Percentiles rank a stretch among this genome's conserved stretches.
Conservation (phyloP, 2,797 vertebrate genomes). For the Tragelaphus oryx region DNA sequence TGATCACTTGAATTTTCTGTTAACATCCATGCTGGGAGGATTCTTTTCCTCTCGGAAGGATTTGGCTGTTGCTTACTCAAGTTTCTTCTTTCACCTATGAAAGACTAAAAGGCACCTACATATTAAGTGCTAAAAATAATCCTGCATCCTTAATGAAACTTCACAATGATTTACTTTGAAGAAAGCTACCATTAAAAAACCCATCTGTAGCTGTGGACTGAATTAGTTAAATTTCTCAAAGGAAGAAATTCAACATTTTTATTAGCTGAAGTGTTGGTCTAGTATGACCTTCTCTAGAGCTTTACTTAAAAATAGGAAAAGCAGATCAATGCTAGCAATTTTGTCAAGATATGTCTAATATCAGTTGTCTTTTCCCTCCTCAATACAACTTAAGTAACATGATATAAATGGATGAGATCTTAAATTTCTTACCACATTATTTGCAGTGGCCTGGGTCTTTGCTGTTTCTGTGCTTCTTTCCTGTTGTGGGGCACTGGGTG, state of each 20-base stretch:
- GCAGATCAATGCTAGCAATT: neutral
- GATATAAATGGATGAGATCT: neutral
- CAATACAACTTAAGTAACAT: neutral
- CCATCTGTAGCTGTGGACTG: neutral
- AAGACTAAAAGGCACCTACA: slow-evolving; percentile 71
- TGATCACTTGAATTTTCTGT: slow-evolving; percentile 60
- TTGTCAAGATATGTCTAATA: neutral
- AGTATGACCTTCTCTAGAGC: neutral
- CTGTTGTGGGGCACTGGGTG: neutral
- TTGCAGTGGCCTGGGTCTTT: neutral
- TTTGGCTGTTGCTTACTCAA: slow-evolving; percentile 29
- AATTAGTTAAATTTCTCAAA: neutral
- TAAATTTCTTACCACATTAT: slow-evolving; percentile 60
- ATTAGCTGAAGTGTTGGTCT: neutral
- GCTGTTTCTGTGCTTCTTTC: slow-evolving; percentile 4
- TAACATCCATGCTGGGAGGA: slow-evolving; percentile 85
- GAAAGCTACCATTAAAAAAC: slow-evolving; percentile 34
- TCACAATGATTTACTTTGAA: neutral
- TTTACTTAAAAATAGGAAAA: slow-evolving; percentile 35
- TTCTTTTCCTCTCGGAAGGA: slow-evolving; percentile 76
- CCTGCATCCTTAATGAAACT: neutral
- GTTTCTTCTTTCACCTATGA: slow-evolving; percentile 30
- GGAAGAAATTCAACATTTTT: neutral
- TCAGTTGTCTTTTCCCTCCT: neutral
- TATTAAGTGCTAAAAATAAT: slow-evolving; percentile 39